These are phyloP conservation scores for Neofelis nebulosa DNA, from an alignment of 2,113 vertebrate genomes.

Conservation along the genomic window DNA sequence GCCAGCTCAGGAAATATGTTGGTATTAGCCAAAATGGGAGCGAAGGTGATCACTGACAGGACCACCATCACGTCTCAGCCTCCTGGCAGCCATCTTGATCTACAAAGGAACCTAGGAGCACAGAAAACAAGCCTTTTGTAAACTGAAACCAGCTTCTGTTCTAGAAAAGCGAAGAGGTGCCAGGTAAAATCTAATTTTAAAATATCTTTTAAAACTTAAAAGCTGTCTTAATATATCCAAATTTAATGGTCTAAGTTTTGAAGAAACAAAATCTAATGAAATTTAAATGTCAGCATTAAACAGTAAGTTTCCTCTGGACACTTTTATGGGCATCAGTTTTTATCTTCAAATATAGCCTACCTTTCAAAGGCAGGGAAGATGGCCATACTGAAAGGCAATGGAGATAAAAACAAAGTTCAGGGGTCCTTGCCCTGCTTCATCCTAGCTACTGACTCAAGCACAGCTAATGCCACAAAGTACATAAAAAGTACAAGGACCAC, in stretches of 20 bases:
- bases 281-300: constrained; percentile 39
- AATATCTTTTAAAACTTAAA: background rate
- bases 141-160: constrained; percentile 21
- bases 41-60: background rate
- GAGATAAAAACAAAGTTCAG: constrained; percentile 62
- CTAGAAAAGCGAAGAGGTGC: background rate
- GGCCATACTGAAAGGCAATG: constrained; percentile 34
- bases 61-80: background rate
- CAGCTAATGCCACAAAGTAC: constrained; percentile 76
- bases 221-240: background rate
- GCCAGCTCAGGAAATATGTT: constrained; percentile 23
- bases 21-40: background rate
- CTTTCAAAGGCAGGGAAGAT: constrained; percentile 48
- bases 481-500: constrained; percentile 79
- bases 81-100: constrained; percentile 62
- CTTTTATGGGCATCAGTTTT: background rate
- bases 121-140: constrained; percentile 3
- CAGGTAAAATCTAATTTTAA: constrained; percentile 30
- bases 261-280: constrained; percentile 42
- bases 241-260: constrained; percentile 28
- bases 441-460: constrained; percentile 75
- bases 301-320: constrained; percentile 8
- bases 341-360: background rate
- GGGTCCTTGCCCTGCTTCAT: constrained; percentile 69
- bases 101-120: background rate